A percentile compares a stretch with the other conserved stretches of the same genome.
Conservation (phyloP, 1,140 invertebrate genomes). For the Panonychus citri region DNA sequence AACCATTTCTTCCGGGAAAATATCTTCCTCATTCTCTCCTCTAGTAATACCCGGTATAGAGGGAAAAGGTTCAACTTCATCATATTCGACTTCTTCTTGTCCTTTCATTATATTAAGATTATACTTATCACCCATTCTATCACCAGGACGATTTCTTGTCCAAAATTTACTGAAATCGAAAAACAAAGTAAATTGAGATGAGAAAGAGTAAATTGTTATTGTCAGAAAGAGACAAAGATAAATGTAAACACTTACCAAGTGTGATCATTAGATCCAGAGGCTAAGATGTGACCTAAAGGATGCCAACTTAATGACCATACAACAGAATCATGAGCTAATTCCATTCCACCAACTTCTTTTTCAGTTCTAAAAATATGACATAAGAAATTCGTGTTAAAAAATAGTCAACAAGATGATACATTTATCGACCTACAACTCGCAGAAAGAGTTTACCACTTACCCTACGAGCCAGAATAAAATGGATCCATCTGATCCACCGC, state of each 20-base stretch:
- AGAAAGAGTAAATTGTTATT: background rate
- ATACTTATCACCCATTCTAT: constrained; percentile 84
- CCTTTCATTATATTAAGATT: constrained; percentile 70
- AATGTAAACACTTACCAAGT: constrained; percentile 33
- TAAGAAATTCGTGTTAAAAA: background rate
- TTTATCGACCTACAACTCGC: no score
- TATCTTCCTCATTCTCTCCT: constrained; percentile 35
- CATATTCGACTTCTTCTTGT: constrained; percentile 37
- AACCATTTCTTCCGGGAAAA: constrained; percentile 24
- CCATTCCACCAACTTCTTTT: constrained; percentile 91
- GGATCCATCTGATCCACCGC: constrained; percentile 87
- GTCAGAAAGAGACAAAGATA: background rate
- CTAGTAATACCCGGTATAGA: constrained; percentile 83
- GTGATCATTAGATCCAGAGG: constrained; percentile 93
- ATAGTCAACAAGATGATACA: background rate
- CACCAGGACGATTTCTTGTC: constrained; percentile 93
- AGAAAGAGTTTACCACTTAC: constrained; percentile 27
- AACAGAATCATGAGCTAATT: constrained; percentile 94
- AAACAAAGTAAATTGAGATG: constrained; percentile 15
- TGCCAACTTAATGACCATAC: constrained; percentile 99
- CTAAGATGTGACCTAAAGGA: constrained; percentile 91
- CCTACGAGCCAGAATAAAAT: constrained; percentile 97
- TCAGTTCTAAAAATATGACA: constrained; percentile 43
- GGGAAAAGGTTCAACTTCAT: constrained; percentile 35
- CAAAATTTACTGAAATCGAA: constrained; percentile 71